These are phyloP conservation scores for Gobionotothen gibberifrons DNA, from an alignment of 2,797 vertebrate species.

Conservation along the genomic window DNA sequence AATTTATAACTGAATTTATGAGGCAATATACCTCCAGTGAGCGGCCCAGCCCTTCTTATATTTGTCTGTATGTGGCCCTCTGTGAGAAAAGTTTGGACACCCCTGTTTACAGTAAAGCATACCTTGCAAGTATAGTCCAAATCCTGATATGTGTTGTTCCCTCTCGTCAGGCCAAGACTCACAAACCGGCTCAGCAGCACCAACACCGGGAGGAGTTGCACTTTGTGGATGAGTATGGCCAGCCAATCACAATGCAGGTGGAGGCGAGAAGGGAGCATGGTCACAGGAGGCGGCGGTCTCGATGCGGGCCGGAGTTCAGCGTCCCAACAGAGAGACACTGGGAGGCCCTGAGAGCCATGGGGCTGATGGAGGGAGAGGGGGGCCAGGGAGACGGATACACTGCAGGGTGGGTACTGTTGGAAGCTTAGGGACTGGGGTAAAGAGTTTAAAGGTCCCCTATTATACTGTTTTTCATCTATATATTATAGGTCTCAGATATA, in stretches of 20 bases:
- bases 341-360: conserved; percentile 76
- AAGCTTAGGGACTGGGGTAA: rapidly evolving
- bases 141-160: background rate
- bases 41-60: no score
- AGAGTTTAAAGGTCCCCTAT: no score
- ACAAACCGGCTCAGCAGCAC: conserved; percentile 54
- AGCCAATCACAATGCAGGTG: conserved; percentile 74
- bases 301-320: conserved; percentile 54
- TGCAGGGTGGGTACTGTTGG: conserved; percentile 57
- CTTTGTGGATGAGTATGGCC: conserved; percentile 76
- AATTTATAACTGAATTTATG: no score
- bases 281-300: conserved; percentile 59
- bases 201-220: conserved; percentile 67
- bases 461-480: no score
- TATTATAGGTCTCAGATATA: no score
- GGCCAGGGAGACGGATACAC: conserved; percentile 51
- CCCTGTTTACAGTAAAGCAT: background rate
- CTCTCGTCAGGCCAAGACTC: conserved; percentile 63
- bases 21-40: no score
- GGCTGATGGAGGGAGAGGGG: conserved; percentile 69
- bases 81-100: no score
- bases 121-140: background rate
- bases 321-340: conserved; percentile 71
- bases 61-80: no score
- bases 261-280: conserved; percentile 62